phyloP scores from a whole-genome alignment of 2,113 vertebrate genomes.

The Dendrocopos noguchii region DNA sequence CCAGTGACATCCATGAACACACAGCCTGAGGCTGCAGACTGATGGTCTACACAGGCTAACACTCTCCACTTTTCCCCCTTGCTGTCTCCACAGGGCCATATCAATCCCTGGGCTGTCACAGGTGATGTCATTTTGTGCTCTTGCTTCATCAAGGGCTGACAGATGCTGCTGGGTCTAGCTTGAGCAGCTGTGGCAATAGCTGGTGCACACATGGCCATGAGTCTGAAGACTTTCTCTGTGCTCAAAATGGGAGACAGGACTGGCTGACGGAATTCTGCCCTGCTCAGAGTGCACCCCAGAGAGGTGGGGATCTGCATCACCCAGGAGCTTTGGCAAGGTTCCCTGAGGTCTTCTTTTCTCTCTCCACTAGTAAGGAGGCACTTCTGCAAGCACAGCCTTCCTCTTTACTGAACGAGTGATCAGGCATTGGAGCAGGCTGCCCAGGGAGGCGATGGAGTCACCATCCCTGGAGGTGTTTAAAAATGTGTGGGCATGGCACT shows the following conservation, averaged over 20 bases:
- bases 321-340: not conserved
- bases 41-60: not conserved
- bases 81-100: not conserved
- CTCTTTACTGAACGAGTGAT: too few species aligned
- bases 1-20: not conserved
- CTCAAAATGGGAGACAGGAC: not conserved
- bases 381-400: not conserved
- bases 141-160: not conserved
- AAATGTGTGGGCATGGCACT: too few species aligned
- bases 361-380: not conserved
- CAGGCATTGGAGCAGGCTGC: too few species aligned
- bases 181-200: not conserved
- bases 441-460: too few species aligned
- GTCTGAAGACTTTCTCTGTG: not conserved
- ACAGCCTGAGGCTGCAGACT: not conserved
- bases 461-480: too few species aligned
- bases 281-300: too few species aligned
- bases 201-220: fast-evolving
- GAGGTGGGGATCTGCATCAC: not conserved
- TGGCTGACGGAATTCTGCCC: not conserved
- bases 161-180: not conserved
- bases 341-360: not conserved
- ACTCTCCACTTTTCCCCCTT: not conserved
- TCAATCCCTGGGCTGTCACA: not conserved
- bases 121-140: not conserved